Evolutionary conservation across 2,797 vertebrate species (phyloP).

Genomic region (Eidolon dupreanum): DNA sequence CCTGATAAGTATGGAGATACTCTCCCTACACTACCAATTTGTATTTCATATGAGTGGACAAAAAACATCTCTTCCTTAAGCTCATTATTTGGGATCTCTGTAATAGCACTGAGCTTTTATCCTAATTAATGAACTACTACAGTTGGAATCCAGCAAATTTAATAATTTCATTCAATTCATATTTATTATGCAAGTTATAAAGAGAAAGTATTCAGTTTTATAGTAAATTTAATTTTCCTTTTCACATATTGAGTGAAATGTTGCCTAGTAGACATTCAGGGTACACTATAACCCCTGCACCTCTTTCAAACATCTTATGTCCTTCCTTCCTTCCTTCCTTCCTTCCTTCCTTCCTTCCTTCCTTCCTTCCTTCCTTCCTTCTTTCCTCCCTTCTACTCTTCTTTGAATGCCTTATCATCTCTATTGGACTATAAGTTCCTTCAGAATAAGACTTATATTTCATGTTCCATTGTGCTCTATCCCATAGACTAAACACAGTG

Average conservation of each 20-base stretch:
- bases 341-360: not conserved
- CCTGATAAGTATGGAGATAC: fast-evolving
- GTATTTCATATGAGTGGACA: not conserved
- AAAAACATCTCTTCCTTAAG: not conserved
- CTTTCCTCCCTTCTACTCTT: not conserved
- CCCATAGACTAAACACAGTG: not conserved
- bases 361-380: not conserved
- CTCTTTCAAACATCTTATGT: not conserved
- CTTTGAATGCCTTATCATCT: not conserved
- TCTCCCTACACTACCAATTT: fast-evolving
- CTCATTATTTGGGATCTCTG: not conserved
- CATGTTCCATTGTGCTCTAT: not conserved
- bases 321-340: too few species aligned
- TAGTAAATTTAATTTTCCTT: conserved; percentile 26
- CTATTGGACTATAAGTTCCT: not conserved
- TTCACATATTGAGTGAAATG: not conserved
- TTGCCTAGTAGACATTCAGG: not conserved
- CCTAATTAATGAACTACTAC: not conserved
- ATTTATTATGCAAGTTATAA: not conserved
- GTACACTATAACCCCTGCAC: too few species aligned
- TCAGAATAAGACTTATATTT: not conserved
- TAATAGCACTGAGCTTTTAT: not conserved
- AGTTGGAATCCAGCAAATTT: not conserved
- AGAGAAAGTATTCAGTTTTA: not conserved
- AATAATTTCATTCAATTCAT: not conserved